phyloP scores from a whole-genome alignment of 2,888 invertebrate genomes.

The Lasioglossum malachurum region DNA sequence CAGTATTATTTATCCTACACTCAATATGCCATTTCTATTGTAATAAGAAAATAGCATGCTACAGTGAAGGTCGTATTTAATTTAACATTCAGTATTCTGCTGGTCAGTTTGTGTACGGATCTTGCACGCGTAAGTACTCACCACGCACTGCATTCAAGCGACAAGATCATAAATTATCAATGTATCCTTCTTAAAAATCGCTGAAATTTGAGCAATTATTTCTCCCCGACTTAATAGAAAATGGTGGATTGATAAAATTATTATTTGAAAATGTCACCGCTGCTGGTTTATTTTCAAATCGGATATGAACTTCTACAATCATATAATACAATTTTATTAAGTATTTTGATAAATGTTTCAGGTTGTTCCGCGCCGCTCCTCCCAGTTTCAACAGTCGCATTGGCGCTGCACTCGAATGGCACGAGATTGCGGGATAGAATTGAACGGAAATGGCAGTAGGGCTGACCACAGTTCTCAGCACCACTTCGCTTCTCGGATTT shows the following conservation, averaged over 20 bases:
- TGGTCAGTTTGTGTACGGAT: background rate
- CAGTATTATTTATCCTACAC: background rate
- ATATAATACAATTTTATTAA: background rate
- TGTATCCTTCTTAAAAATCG: no score
- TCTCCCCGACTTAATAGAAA: no score
- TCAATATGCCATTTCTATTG: background rate
- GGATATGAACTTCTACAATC: background rate
- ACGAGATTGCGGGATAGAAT: constrained; percentile 56
- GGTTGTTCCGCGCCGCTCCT: background rate
- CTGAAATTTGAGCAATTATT: no score
- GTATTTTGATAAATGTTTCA: constrained; percentile 27
- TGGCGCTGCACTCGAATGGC: constrained; percentile 51
- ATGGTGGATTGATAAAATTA: no score
- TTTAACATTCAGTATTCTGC: background rate
- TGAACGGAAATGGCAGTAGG: constrained; percentile 84
- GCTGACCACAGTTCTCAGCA: constrained; percentile 84
- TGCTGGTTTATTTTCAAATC: no score
- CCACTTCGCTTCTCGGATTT: constrained; percentile 87
- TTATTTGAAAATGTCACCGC: background rate
- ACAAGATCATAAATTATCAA: background rate
- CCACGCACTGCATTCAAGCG: background rate
- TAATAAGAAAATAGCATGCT: background rate
- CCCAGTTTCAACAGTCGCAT: background rate
- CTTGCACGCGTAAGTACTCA: background rate
- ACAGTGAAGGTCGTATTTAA: background rate